Base-by-base conservation (phyloP, 2,888 invertebrate genomes). In the Dichetophora obliterata region DNA sequence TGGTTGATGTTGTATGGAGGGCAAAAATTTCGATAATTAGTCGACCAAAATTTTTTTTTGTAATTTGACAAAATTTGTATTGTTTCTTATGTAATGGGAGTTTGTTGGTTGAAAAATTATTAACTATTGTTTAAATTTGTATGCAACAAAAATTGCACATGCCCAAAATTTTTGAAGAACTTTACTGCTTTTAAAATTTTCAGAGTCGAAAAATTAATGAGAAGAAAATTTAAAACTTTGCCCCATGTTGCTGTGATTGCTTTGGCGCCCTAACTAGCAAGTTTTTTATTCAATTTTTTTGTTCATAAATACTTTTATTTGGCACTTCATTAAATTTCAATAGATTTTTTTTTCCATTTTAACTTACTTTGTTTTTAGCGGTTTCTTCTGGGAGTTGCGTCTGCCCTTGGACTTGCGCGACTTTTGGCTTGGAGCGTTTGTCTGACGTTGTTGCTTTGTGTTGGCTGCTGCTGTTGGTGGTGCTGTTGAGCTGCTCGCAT, bases 131-230 rank as follows among this genome's bases (percentile, higher is more conserved):
- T 63, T 74, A 54, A 75, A 76, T 77, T 75, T 78, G 11, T 75
- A 72, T 73, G 75, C 73, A 77, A 79, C 57, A 74, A 75, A 43
- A 75, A 70, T 73, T 75, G 76, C 73, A 74, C 70, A 71, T 71
- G 75, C 75, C 75, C 65, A 78, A 75, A 77, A 74, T 69, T 77
- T 76, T 73, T 76, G 48, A 75, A 75, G 68, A 71, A 52, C 65
- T 19, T 68, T 75, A 75, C 11, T 74, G 48, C 77, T 77, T 77
- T 66, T 61, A 63, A 76, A 79, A 79, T 79, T 81, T 73, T 76
- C 74, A 79, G 77, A 61, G 74, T 75, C 76, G 73, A 79, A 81
- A 78, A 79, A 75, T 80, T 78, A 77, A 37, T 75, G 76, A 73
- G 9, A 70, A 52, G 59, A 76, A 79, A 76, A 73, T 34, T 66